Conservation (phyloP, 2,888 invertebrate genomes). For the Tromatobia lineatoria region DNA sequence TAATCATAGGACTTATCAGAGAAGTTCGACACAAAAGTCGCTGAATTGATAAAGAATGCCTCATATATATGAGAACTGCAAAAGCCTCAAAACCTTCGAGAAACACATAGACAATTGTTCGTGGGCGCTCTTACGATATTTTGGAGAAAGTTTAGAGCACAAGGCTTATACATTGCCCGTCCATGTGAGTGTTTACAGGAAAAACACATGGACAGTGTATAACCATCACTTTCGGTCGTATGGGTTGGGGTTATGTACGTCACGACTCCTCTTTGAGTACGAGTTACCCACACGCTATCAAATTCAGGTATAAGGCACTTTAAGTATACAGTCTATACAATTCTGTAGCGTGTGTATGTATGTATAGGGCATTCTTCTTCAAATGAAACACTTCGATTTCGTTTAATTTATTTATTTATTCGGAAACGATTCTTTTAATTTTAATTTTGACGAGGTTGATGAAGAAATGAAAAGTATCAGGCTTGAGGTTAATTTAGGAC, state of each 20-base stretch:
- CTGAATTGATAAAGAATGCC: no score
- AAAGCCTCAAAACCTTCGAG: slow-evolving; percentile 31
- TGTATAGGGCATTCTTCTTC: no score
- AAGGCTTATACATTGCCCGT: slow-evolving; percentile 2
- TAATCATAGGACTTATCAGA: no score
- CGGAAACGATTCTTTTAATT: no score
- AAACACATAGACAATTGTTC: slow-evolving; percentile 37
- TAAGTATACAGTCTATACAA: slow-evolving; percentile 45
- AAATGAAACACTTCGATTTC: no score
- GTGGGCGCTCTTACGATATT: slow-evolving; percentile 66
- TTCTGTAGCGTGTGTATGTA: neutral
- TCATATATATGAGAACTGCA: neutral
- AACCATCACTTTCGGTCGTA: slow-evolving; percentile 19
- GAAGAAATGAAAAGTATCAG: no score
- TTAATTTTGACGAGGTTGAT: no score
- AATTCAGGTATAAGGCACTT: slow-evolving; percentile 35
- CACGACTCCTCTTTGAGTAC: slow-evolving; percentile 42
- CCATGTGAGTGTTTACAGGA: slow-evolving; percentile 5
- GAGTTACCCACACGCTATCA: slow-evolving; percentile 59
- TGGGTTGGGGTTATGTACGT: slow-evolving; percentile 31
- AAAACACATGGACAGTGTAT: slow-evolving; percentile 29
- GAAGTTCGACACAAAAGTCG: no score
- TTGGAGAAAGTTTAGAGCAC: slow-evolving; percentile 62
- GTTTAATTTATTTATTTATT: no score
- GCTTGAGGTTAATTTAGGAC: no score